phyloP scores from a whole-genome alignment of 2,888 invertebrate genomes.

The Acanthosoma haemorrhoidale region DNA sequence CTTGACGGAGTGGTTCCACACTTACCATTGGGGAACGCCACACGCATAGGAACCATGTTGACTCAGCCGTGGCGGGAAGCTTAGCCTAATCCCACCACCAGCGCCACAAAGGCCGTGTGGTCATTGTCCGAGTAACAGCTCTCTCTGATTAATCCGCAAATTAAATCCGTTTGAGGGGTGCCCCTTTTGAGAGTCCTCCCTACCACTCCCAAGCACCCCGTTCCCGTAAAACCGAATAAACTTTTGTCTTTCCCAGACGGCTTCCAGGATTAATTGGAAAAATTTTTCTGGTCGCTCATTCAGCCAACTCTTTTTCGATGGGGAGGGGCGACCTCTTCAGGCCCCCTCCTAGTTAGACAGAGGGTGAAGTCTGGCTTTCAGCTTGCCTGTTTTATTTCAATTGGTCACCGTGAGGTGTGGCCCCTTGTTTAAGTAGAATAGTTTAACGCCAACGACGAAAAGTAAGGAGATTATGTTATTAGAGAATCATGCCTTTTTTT shows the following conservation, averaged over 20 bases:
- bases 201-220: no score
- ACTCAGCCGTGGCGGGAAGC: not conserved
- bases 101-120: not conserved
- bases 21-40: no score
- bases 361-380: no score
- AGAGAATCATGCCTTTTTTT: no score
- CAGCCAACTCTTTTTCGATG: not conserved
- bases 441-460: no score
- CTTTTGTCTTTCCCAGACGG: not conserved
- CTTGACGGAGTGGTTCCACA: no score
- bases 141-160: not conserved
- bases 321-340: not conserved
- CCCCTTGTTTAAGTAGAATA: no score
- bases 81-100: not conserved
- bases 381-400: no score
- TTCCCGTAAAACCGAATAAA: not conserved
- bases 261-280: not conserved
- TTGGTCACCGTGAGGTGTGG: no score
- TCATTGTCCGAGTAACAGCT: not conserved
- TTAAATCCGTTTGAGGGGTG: not conserved
- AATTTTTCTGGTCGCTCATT: not conserved
- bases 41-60: not conserved
- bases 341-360: no score
- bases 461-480: no score
- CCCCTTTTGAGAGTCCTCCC: no score